Evolutionary conservation across 2,113 vertebrate genomes (phyloP).

Genomic region (Xenopus laevis): DNA sequence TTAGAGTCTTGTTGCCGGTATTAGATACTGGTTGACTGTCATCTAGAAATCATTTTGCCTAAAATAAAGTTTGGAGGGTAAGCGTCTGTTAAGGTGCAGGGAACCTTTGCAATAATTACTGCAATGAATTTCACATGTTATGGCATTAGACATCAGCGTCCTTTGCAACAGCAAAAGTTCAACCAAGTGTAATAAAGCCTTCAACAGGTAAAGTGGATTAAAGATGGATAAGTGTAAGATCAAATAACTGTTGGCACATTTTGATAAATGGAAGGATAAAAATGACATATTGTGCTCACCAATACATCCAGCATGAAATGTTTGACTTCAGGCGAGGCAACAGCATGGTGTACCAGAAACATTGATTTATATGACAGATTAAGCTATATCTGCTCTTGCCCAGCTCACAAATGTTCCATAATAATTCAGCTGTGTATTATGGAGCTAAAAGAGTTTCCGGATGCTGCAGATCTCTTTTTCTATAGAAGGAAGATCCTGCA

Average conservation of each 20-base stretch:
- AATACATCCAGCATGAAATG: not conserved
- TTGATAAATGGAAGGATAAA: constrained; percentile 3
- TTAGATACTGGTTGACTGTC: too few relatives aligned
- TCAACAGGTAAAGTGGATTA: constrained; percentile 6
- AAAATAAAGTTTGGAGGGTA: too few relatives aligned
- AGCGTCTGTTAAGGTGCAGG: too few relatives aligned
- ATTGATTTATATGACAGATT: constrained; percentile 8
- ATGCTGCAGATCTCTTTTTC: too few relatives aligned
- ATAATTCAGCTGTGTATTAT: not conserved
- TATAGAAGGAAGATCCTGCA: too few relatives aligned
- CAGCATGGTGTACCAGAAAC: not conserved
- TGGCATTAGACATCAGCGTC: too few relatives aligned
- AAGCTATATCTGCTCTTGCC: constrained; percentile 1
- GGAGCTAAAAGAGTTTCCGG: not conserved
- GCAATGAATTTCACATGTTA: too few relatives aligned
- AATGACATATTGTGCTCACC: constrained; percentile 7
- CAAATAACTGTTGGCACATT: not conserved
- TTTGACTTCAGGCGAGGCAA: not conserved
- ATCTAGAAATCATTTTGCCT: too few relatives aligned
- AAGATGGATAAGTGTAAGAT: not conserved
- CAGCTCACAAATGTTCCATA: not conserved
- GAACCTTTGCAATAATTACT: too few relatives aligned
- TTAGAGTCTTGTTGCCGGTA: too few relatives aligned
- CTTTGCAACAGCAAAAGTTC: too few relatives aligned
- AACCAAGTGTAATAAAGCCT: too few relatives aligned